Evolutionary conservation across 2,797 vertebrate genomes (phyloP).

Genomic region (Bryconaethiops microstoma): DNA sequence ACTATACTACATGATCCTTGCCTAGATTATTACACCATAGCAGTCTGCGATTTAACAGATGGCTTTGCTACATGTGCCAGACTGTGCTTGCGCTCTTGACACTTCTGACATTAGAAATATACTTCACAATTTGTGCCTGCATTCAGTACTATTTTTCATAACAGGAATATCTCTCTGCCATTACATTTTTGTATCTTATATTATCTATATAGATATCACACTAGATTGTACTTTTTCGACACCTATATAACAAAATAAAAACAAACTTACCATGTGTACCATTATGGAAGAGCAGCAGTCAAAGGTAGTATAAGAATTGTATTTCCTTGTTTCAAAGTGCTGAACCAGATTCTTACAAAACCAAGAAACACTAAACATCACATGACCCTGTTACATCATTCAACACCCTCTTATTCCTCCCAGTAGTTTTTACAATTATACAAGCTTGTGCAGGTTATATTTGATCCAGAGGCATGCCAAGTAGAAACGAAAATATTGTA

Average conservation of each 20-base stretch:
- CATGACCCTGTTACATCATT: slow-evolving; percentile 1
- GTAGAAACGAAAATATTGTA: neutral
- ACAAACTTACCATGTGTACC: neutral
- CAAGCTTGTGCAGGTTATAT: neutral
- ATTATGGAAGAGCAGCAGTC: slow-evolving; percentile 18
- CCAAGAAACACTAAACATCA: neutral
- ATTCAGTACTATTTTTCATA: too few species aligned
- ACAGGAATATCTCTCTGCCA: neutral
- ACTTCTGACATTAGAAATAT: too few species aligned
- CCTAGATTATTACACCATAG: too few species aligned
- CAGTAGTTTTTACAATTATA: neutral
- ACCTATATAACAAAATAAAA: neutral
- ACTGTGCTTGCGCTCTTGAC: too few species aligned
- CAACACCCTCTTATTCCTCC: neutral
- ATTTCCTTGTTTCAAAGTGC: slow-evolving; percentile 7
- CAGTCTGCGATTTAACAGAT: too few species aligned
- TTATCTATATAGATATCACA: neutral
- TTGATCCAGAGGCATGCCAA: neutral
- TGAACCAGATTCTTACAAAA: slow-evolving; percentile 2
- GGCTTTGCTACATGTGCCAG: too few species aligned
- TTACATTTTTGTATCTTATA: neutral
- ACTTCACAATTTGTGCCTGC: too few species aligned
- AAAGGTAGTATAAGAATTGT: slow-evolving; percentile 37
- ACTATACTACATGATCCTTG: too few species aligned
- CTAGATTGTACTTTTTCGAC: neutral